Evolutionary conservation across 2,888 invertebrate genomes (phyloP).

Genomic region (Acanthacorydalis orientalis): DNA sequence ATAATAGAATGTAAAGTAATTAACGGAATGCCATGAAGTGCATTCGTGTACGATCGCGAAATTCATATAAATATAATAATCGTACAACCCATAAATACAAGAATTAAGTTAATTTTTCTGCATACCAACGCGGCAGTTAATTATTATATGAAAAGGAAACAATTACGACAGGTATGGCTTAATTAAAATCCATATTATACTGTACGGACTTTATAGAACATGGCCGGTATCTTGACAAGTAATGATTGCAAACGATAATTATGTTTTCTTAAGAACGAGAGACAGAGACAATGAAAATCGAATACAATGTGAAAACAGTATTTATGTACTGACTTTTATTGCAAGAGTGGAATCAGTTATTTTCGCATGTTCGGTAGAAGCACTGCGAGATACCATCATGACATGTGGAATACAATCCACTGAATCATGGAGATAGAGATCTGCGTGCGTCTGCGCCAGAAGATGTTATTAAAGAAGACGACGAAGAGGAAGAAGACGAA

Average conservation of each 20-base stretch:
- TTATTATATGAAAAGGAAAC: not conserved
- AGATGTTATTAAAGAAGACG: too few relatives aligned
- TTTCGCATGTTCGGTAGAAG: not conserved
- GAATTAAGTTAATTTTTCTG: not conserved
- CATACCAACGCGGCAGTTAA: not conserved
- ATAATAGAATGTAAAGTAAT: not conserved
- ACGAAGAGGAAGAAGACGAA: too few relatives aligned
- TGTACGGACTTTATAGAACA: not conserved
- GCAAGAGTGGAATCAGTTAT: too few relatives aligned
- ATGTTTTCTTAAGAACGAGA: not conserved
- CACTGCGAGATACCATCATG: not conserved
- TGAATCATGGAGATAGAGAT: not conserved
- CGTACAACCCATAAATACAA: not conserved
- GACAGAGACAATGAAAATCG: not conserved
- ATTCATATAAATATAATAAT: not conserved
- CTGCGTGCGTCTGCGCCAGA: not conserved
- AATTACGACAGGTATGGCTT: not conserved
- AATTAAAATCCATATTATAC: not conserved
- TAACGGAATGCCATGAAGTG: not conserved
- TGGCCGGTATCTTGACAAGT: not conserved
- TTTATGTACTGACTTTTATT: not conserved
- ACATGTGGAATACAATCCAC: slow-evolving; percentile 1
- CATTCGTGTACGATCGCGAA: not conserved
- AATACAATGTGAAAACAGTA: not conserved
- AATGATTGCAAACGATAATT: not conserved